Conservation (phyloP, 2,888 invertebrate genomes). For the Latheticus oryzae region DNA sequence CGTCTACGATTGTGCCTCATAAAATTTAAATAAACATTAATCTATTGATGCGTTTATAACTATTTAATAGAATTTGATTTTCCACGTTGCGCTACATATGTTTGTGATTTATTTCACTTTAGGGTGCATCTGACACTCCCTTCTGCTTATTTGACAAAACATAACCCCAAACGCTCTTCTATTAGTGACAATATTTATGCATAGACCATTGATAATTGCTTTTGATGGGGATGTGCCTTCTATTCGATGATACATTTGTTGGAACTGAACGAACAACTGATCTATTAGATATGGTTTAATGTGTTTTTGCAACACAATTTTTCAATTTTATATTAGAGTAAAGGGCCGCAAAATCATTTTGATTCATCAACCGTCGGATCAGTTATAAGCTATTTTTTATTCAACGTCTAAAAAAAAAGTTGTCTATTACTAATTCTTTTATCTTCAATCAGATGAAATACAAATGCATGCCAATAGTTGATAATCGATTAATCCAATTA, state of each 20-base stretch:
- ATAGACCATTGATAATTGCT: conserved; percentile 58
- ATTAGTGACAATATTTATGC: conserved; percentile 58
- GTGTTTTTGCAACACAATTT: conserved; percentile 37
- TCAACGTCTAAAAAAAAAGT: background rate
- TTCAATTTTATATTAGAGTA: conserved; percentile 32
- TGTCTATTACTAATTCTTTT: conserved; percentile 3
- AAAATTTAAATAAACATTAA: conserved; percentile 27
- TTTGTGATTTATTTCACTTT: conserved; percentile 54
- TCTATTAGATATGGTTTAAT: conserved; percentile 40
- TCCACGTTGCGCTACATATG: conserved; percentile 40
- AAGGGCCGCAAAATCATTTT: conserved; percentile 19
- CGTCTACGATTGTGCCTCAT: conserved; percentile 7
- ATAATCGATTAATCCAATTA: conserved; percentile 40
- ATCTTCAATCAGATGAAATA: conserved; percentile 13
- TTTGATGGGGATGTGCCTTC: conserved; percentile 42
- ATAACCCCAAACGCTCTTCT: conserved; percentile 56
- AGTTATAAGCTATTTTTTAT: conserved; percentile 20
- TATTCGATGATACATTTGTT: conserved; percentile 43
- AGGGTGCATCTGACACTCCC: conserved; percentile 58
- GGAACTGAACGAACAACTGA: conserved; percentile 33
- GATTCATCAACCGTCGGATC: conserved; percentile 29
- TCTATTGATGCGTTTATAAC: conserved; percentile 16
- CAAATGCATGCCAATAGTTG: conserved; percentile 7
- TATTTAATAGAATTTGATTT: conserved; percentile 41
- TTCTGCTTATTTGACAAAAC: conserved; percentile 60